phyloP scores from a whole-genome alignment of 2,113 vertebrate genomes.

The western clawed frog (Xenopus tropicalis) region UCB_Xtro_10.0 CM004446.2:14981001-14981500 shows the following conservation, averaged over 20 bases:
- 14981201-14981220: conserved; percentile 59
- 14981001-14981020: conserved; percentile 62
- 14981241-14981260: conserved; percentile 53
- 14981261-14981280: conserved; percentile 59
- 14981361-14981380: conserved; percentile 61
- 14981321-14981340: conserved; percentile 47
- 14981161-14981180: conserved; percentile 59
- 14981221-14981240: conserved; percentile 49
- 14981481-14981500: conserved; percentile 62
- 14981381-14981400: conserved; percentile 61
- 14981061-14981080: conserved; percentile 53
- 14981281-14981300: conserved; percentile 54
- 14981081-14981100: conserved; percentile 64
- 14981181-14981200: conserved; percentile 62
- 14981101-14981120: conserved; percentile 61
- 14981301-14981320: conserved; percentile 63
- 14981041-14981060: conserved; percentile 58
- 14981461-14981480: conserved; percentile 62
- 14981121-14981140: conserved; percentile 55
- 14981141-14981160: conserved; percentile 52
- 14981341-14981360: conserved; percentile 57
- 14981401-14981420: conserved; percentile 55
- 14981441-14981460: conserved; percentile 54
- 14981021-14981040: conserved; percentile 60
- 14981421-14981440: conserved; percentile 60